Evolutionary conservation across 2,113 vertebrate species (phyloP), one percentile per base, ranked within the genome.

Genomic region (Phalacrocorax carbo): DNA sequence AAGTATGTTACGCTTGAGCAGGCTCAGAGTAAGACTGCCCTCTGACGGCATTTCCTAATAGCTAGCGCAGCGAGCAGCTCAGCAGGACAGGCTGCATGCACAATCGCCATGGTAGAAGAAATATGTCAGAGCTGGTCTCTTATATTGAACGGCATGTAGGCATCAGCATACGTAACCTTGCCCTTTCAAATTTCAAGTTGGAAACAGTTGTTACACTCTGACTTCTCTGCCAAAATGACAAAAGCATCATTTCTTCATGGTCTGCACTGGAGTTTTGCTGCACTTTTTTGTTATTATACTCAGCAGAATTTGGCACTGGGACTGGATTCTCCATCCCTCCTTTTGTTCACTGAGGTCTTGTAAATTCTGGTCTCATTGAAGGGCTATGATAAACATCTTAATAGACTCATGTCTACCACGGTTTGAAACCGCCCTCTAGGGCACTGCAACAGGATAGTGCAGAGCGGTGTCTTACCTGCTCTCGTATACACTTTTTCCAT

Each of bases 21-120:
- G 87, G 78, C 66, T 92, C 91, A 20, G 91, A 61, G 58, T 82
- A 76, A 97, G 86, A 44, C 60, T 79, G 97, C 96, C 95, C 96
- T 95, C 96, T 96, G 61, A 97, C 18, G 96, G 96, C 9, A 2
- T 52, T 70, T 62, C 88, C 71, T 18, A n/a, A n/a, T 2, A 55
- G 44, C 82, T 8, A 0, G 26, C 0, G 5, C 61, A 18, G 34
- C 22, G 34, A 83, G 77, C 40, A 2, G 29, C 38, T 1, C 42
- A 4, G 44, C 44, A 13, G 12, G 46, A 17, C 34, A 8, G 29
- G 23, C 75, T 49, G 57, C 26, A 11, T 4, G 8, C 15, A 3
- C 2, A 6, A 12, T 10, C 58, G 20, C 52, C n/a, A 0, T 16
- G 40, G 25, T 0, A 5, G n/a, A 2, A 16, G 17, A 5, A 17